Conservation (phyloP, 2,888 invertebrate genomes). For the Asteroscopus sphinx region DNA sequence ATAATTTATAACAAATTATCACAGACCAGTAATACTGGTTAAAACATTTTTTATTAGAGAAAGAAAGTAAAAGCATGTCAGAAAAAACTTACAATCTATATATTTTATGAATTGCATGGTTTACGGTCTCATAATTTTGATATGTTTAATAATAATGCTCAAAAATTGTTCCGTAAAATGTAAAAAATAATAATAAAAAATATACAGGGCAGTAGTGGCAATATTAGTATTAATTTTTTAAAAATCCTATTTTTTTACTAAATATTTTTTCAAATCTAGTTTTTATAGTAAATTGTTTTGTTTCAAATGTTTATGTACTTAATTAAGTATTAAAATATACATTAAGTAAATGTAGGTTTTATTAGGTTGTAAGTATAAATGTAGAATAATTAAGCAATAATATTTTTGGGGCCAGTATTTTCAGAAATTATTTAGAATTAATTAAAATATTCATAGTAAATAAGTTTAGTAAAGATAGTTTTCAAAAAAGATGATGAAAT, state of each 20-base stretch:
- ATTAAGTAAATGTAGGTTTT: slow-evolving; percentile 18
- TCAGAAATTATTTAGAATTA: slow-evolving; percentile 70
- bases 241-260: slow-evolving; percentile 54
- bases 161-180: slow-evolving; percentile 52
- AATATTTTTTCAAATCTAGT: slow-evolving; percentile 38
- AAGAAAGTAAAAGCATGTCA: no score
- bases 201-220: slow-evolving; percentile 78
- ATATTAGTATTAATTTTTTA: slow-evolving; percentile 74
- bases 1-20: no score
- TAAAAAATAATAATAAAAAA: slow-evolving; percentile 22
- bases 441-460: slow-evolving; percentile 16
- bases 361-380: slow-evolving; percentile 12
- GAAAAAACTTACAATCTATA: no score
- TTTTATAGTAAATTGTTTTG: slow-evolving; percentile 68
- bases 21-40: no score
- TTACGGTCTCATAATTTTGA: slow-evolving; percentile 2
- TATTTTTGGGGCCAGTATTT: slow-evolving; percentile 80
- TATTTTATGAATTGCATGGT: slow-evolving; percentile 2
- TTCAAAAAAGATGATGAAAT: neutral
- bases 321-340: slow-evolving; percentile 25
- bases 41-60: no score
- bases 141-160: slow-evolving; percentile 53
- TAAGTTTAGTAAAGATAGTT: slow-evolving; percentile 18
- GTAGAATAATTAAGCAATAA: slow-evolving; percentile 46
- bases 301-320: slow-evolving; percentile 77